These are phyloP conservation scores for Cantharis flavilabris DNA, from an alignment of 2,888 invertebrate genomes.

Conservation along the genomic window DNA sequence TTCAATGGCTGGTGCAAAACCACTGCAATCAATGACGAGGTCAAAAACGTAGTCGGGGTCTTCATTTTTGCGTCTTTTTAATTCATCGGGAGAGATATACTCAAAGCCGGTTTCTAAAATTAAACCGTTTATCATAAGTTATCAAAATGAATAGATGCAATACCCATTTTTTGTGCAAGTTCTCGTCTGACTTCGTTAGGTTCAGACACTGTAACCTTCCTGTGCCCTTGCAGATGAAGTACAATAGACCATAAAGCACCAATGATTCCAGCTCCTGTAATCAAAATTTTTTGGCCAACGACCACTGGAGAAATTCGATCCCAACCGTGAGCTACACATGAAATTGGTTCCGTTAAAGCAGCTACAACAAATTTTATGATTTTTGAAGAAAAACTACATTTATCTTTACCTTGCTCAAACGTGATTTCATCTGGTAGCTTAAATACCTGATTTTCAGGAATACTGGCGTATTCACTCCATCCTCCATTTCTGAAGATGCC, in stretches of 20 bases:
- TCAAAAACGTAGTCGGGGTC: constrained; percentile 61
- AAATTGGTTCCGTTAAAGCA: constrained; percentile 70
- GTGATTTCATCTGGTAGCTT: constrained; percentile 62
- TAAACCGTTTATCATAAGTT: background rate
- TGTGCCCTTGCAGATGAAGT: constrained; percentile 70
- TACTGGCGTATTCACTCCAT: constrained; percentile 68
- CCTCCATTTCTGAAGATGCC: constrained; percentile 71
- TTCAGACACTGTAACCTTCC: constrained; percentile 71
- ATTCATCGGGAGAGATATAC: constrained; percentile 60
- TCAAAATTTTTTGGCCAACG: constrained; percentile 65
- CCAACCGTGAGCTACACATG: constrained; percentile 72
- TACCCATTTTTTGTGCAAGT: constrained; percentile 60
- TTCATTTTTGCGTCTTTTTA: constrained; percentile 52
- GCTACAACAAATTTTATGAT: constrained; percentile 51
- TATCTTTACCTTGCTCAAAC: constrained; percentile 61
- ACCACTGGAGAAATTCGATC: constrained; percentile 65
- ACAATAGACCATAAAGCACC: constrained; percentile 71
- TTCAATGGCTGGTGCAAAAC: constrained; percentile 71
- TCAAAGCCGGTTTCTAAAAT: constrained; percentile 65
- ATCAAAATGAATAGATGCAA: background rate
- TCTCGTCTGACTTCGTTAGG: constrained; percentile 61
- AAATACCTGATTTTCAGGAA: constrained; percentile 66
- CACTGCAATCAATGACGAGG: constrained; percentile 74
- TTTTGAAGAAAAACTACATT: too few relatives aligned
- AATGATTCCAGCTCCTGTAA: constrained; percentile 75